These are phyloP conservation scores for Elephas maximus DNA, from an alignment of 2,113 vertebrate genomes.

Conservation along the genomic window DNA sequence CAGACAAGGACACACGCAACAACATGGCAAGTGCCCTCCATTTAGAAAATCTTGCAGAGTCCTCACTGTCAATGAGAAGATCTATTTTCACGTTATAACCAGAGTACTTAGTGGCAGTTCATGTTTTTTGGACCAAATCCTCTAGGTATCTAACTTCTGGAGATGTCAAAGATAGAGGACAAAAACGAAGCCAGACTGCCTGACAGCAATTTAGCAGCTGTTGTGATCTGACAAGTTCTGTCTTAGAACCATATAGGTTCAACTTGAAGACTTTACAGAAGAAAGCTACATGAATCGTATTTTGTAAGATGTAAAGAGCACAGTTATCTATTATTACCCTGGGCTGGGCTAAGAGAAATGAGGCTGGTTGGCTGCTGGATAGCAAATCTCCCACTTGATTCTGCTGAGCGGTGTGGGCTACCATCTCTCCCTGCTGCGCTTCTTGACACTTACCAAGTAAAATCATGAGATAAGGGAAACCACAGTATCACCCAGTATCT, in stretches of 20 bases:
- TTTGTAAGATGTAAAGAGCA: not conserved
- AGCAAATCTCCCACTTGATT: not conserved
- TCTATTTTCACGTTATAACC: not conserved
- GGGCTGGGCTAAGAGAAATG: fast-evolving
- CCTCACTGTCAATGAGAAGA: fast-evolving
- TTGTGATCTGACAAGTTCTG: fast-evolving
- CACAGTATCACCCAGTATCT: conserved; percentile 57
- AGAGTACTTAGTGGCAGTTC: not conserved
- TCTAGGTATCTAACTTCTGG: fast-evolving
- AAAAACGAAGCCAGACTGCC: fast-evolving
- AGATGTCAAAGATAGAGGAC: not conserved
- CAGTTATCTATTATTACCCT: fast-evolving
- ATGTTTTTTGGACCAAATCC: not conserved
- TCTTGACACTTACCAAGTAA: not conserved
- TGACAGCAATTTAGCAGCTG: fast-evolving
- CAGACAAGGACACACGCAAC: not conserved
- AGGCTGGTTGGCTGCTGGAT: fast-evolving
- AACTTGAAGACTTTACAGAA: fast-evolving
- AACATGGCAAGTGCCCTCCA: fast-evolving
- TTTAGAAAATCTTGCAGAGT: not conserved
- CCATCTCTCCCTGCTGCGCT: not conserved
- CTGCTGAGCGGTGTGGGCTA: fast-evolving
- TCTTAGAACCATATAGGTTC: fast-evolving
- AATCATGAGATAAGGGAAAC: conserved; percentile 68
- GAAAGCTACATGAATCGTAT: not conserved